These are phyloP conservation scores for Geotrypetes seraphini DNA, from an alignment of 2,797 vertebrate genomes.

Conservation along the genomic window DNA sequence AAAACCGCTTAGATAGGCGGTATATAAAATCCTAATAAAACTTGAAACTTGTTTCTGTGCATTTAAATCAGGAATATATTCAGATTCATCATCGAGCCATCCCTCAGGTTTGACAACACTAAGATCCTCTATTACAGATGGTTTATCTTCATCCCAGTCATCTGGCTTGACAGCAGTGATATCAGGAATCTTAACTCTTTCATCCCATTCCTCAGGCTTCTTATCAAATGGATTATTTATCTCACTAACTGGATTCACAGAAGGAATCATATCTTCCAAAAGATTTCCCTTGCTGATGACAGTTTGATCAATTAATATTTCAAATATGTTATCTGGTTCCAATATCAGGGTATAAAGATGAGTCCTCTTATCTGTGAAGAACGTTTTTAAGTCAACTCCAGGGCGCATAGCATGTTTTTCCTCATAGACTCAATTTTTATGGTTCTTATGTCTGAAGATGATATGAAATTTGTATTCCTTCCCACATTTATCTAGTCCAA, in stretches of 20 bases:
- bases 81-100: too few relatives aligned
- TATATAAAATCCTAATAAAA: too few relatives aligned
- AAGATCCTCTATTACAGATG: too few relatives aligned
- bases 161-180: conserved; percentile 78
- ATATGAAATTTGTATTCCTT: conserved; percentile 97
- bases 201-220: conserved; percentile 93
- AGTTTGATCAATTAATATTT: conserved; percentile 83
- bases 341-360: conserved; percentile 94
- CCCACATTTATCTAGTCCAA: conserved; percentile 96
- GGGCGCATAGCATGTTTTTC: conserved; percentile 92
- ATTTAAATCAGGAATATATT: too few relatives aligned
- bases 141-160: too few relatives aligned
- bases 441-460: conserved; percentile 90
- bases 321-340: conserved; percentile 85
- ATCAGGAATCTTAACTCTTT: conserved; percentile 84
- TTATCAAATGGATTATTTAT: conserved; percentile 81
- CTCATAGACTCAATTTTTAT: conserved; percentile 78
- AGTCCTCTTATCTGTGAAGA: conserved; percentile 89
- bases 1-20: too few relatives aligned
- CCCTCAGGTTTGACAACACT: too few relatives aligned
- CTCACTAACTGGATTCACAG: conserved; percentile 83
- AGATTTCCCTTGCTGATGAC: conserved; percentile 82
- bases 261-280: conserved; percentile 76
- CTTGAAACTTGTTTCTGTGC: too few relatives aligned
- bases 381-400: conserved; percentile 85